These are phyloP conservation scores for Homarus gammarus DNA, from an alignment of 2,888 invertebrate species.

Conservation along the genomic window DNA sequence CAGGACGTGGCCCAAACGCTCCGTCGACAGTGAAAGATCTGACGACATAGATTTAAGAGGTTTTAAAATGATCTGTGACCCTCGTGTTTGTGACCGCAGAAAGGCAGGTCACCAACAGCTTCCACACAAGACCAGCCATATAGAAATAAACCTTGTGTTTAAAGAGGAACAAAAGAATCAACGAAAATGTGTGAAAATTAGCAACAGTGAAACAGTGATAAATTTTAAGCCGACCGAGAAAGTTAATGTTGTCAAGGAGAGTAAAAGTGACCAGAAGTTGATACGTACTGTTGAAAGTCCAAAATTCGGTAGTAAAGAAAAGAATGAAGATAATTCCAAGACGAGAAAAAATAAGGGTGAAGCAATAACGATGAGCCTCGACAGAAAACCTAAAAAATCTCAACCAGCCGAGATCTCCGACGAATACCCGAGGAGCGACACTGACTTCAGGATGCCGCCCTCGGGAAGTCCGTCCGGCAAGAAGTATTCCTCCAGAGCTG, in stretches of 20 bases:
- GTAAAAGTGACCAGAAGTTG: neutral
- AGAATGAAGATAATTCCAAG: neutral
- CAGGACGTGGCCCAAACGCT: slow-evolving; percentile 56
- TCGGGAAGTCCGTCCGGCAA: neutral
- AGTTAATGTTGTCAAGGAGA: neutral
- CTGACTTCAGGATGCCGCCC: slow-evolving; percentile 9
- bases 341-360: neutral
- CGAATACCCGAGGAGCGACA: slow-evolving; percentile 63
- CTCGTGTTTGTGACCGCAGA: neutral
- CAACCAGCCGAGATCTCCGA: slow-evolving; percentile 54
- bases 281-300: neutral
- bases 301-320: neutral
- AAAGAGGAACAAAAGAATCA: neutral
- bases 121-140: slow-evolving; percentile 52
- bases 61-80: slow-evolving; percentile 27
- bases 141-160: slow-evolving; percentile 51
- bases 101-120: neutral
- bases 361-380: neutral
- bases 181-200: slow-evolving; percentile 19
- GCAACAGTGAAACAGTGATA: neutral
- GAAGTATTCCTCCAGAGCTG: slow-evolving; percentile 26
- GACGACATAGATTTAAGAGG: slow-evolving; percentile 57
- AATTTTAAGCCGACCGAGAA: neutral
- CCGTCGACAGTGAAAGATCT: slow-evolving; percentile 43
- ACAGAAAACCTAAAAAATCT: slow-evolving; percentile 7